A percentile compares a stretch with the other conserved stretches of the same genome.
Conservation (phyloP, 1,140 invertebrate species). For the Apis cerana region DNA sequence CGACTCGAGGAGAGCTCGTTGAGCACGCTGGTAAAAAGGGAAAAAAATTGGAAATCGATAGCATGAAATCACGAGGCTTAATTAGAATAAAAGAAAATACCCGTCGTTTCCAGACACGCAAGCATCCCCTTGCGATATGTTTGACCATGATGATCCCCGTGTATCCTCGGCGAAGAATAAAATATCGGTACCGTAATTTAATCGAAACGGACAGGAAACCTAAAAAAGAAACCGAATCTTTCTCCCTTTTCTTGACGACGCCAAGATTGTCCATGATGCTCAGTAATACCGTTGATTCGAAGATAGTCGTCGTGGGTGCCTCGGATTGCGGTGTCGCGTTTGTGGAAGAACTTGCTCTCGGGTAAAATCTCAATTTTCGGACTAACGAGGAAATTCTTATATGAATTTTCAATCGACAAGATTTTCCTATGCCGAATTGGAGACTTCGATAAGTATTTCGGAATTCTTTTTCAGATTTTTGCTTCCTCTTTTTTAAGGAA, state of each 20-base stretch:
- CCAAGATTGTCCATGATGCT: constrained; percentile 76
- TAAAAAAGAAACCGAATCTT: constrained; percentile 51
- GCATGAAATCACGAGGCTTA: too few species aligned
- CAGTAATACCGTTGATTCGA: constrained; percentile 81
- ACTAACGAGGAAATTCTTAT: too few species aligned
- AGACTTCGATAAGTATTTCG: too few species aligned
- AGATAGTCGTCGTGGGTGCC: constrained; percentile 88
- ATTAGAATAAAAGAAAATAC: too few species aligned
- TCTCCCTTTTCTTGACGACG: constrained; percentile 79
- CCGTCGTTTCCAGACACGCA: constrained; percentile 58
- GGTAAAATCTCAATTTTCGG: constrained; percentile 73
- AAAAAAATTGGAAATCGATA: background rate
- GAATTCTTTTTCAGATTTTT: too few species aligned
- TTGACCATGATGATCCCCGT: constrained; percentile 74
- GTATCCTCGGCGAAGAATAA: constrained; percentile 68
- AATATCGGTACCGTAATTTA: constrained; percentile 61
- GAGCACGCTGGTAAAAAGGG: constrained; percentile 64
- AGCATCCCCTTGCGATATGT: constrained; percentile 64
- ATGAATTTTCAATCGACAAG: too few species aligned
- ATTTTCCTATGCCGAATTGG: too few species aligned
- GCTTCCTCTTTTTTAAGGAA: too few species aligned
- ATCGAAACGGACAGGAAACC: constrained; percentile 22
- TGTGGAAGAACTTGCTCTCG: constrained; percentile 85
- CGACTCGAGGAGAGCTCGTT: constrained; percentile 77
- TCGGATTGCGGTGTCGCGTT: constrained; percentile 87